Percentiles rank a stretch among this genome's conserved stretches.
Evolutionary conservation across 2,888 invertebrate species (phyloP).

Genomic region (Drosophila mimetica): DNA sequence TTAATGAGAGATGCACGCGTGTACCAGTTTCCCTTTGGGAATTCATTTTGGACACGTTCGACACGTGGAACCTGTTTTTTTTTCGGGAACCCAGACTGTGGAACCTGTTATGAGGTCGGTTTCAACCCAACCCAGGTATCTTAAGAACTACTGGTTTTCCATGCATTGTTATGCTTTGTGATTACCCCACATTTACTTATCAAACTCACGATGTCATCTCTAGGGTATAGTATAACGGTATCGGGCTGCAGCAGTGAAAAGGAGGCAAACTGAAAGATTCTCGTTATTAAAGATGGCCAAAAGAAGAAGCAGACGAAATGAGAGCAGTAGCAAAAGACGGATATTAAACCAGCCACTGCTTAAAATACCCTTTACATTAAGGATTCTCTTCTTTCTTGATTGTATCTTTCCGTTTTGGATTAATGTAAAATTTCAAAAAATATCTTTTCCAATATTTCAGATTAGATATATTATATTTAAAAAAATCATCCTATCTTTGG

Average conservation of each 20-base stretch:
- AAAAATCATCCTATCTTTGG: too few species aligned
- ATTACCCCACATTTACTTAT: conserved; percentile 7
- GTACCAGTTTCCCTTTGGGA: conserved; percentile 40
- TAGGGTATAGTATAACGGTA: conserved; percentile 9
- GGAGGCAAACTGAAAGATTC: conserved; percentile 52
- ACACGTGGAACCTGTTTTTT: conserved; percentile 39
- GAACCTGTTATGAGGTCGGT: conserved; percentile 27
- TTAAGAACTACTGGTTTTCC: conserved; percentile 16
- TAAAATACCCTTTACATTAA: background rate
- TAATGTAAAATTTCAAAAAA: too few species aligned
- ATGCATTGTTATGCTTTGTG: background rate
- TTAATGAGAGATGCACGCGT: conserved; percentile 43
- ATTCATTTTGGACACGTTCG: conserved; percentile 15
- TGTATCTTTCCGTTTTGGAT: too few species aligned
- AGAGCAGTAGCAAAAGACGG: background rate
- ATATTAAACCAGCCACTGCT: background rate
- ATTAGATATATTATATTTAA: too few species aligned
- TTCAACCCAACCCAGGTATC: conserved; percentile 14
- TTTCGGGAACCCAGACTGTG: conserved; percentile 37
- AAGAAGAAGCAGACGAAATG: conserved; percentile 17
- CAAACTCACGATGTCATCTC: conserved; percentile 17
- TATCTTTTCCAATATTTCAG: too few species aligned
- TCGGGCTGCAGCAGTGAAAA: conserved; percentile 13
- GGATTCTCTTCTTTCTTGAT: too few species aligned
- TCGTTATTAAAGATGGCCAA: conserved; percentile 35